Evolutionary conservation across 2,888 invertebrate genomes (phyloP), one percentile per base, ranked within the genome.

Genomic region (Argynnis bischoffii): DNA sequence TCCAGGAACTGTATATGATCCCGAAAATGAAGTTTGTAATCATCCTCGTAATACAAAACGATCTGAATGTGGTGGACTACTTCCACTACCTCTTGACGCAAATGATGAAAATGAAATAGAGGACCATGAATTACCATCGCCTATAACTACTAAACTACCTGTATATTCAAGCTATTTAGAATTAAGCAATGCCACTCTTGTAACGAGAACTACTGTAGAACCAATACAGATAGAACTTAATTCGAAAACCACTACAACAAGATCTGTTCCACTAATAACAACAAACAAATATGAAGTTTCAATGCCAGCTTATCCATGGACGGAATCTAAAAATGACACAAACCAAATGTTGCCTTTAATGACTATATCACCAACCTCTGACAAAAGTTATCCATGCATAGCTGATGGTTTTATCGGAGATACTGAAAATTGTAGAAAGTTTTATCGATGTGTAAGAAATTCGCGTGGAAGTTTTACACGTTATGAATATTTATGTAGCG

Each of bases 401-500:
- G 82, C 88, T 73, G 95, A 96, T 81, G 97, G 97, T 60, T 97
- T 96, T 79, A 94, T 95, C 81, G 95, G 95, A 16, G 95, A 97
- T 82, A 93, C 92, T 57, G 90, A 93, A 69, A 94, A 97, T 79
- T 97, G 97, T 79, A 94, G 93, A 48, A 96, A 95, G 81, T 97
- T 97, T 89, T 96, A 96, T 81, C 94, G 97, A 77, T 97, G 97
- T 84, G 96, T 97, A 14, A 90, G 90, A 56, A 94, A 94, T 79
- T 94, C 94, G 35, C 87, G 93, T 56, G 94, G 94, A 69, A 93
- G 94, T 8, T 96, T 93, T 78, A 94, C 92, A 61, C 95, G 94
- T 84, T 95, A 95, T 78, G 95, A 96, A 73, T 97, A 96, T 84
- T 90, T 93, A 16, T 97, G 97, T 79, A 95, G 95, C 31, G 94